Evolutionary conservation across 2,113 vertebrate species (phyloP), one percentile per base, ranked within the genome.

Genomic region (Leucoraja erinaceus): DNA sequence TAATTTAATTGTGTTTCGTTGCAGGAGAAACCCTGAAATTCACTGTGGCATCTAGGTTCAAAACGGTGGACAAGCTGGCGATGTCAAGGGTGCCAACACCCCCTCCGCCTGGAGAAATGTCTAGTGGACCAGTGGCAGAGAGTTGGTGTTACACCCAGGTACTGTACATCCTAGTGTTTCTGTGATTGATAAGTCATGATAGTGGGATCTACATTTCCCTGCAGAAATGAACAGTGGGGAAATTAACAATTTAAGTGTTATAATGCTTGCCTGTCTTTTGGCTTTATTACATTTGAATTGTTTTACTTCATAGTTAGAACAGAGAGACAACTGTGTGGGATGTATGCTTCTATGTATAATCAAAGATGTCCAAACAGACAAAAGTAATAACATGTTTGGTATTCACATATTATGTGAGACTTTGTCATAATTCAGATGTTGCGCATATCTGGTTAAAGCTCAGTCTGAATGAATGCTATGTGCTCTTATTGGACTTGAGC

Each of bases 121-220:
- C 98, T 95, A 95, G 97, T 96, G 98, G 98, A 94, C 98, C 98
- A 96, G 96, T 99, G 96, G 98, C 98, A 95, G 98, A 99, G 96
- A 99, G 98, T 96, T 99, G 98, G 98, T 99, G 98, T 98, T 99
- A 98, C 94, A 99, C 98, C 95, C 98, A 99, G 98, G 98, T 99
- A 97, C 72, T 31, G 93, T 70, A 66, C 22, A 78, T n/a, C 75
- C 61, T 5, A 63, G 2, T 63, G 12, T 11, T 91, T 91, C 68
- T 54, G 33, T 10, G 22, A 11, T 22, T 91, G 56, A 91, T 91
- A 47, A 90, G 33, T 5, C 20, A 18, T 61, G 12, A 22, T 54
- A 61, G 31, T n/a, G 61, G 33, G 22, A 25, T 8, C 63, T 61
- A 61, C 1, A n/a, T 86, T 86, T 9, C 0, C 6, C 14, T 3